Percentiles rank a stretch among this genome's conserved stretches.
These are phyloP conservation scores for Sycophila sp. DNA, from an alignment of 1,140 invertebrate species.

Conservation along the genomic window DNA sequence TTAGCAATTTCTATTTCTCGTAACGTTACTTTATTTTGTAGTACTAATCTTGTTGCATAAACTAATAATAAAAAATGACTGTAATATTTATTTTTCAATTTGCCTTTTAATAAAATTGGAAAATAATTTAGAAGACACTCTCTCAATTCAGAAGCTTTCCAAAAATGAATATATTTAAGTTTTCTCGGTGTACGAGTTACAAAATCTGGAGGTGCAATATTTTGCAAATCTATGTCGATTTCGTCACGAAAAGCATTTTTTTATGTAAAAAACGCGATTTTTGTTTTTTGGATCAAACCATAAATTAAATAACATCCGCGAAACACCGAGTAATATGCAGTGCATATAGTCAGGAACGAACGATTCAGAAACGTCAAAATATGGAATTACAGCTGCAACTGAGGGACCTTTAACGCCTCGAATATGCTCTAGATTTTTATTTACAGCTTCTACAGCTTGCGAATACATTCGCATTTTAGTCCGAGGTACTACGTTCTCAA, in stretches of 20 bases:
- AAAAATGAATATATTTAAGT: constrained; percentile 15
- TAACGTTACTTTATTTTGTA: constrained; percentile 24
- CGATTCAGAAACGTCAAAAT: background rate
- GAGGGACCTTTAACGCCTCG: constrained; percentile 16
- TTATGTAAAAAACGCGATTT: constrained; percentile 1
- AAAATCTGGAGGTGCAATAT: constrained; percentile 24
- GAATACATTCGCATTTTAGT: background rate
- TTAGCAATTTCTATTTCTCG: constrained; percentile 18
- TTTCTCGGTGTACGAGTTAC: constrained; percentile 14
- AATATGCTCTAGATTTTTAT: background rate
- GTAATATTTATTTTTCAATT: constrained; percentile 17
- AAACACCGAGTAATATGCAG: background rate
- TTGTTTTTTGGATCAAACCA: constrained; percentile 13
- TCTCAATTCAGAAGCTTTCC: constrained; percentile 27
- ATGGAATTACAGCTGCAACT: background rate
- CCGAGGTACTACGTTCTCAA: background rate
- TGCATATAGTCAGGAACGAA: constrained; percentile 1
- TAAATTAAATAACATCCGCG: background rate
- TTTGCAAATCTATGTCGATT: too few species aligned
- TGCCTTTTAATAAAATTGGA: constrained; percentile 15
- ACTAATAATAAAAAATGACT: constrained; percentile 29
- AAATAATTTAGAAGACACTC: constrained; percentile 33
- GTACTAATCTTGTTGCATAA: constrained; percentile 16
- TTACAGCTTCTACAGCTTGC: background rate
- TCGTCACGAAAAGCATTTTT: too few species aligned